These are phyloP conservation scores for Bubalus kerabau DNA, from an alignment of 2,113 vertebrate genomes.

Conservation along the genomic window DNA sequence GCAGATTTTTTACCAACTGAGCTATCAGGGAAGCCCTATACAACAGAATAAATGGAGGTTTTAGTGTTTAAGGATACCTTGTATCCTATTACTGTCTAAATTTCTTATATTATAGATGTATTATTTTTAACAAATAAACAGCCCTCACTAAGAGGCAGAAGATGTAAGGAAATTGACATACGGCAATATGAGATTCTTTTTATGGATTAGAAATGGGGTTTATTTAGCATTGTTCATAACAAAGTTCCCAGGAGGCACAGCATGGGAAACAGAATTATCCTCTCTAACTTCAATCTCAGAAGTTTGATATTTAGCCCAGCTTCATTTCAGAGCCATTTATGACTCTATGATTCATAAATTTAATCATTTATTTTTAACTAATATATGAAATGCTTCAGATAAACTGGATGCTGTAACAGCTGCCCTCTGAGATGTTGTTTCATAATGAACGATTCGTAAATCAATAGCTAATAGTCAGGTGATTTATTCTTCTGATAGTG, in stretches of 20 bases:
- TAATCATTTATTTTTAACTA: conserved; percentile 62
- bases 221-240: conserved; percentile 7
- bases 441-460: neutral
- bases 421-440: neutral
- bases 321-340: conserved; percentile 37
- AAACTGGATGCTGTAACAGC: conserved; percentile 26
- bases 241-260: neutral
- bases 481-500: neutral
- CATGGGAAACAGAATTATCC: neutral
- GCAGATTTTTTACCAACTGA: neutral
- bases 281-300: conserved; percentile 11
- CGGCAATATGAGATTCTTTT: neutral
- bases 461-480: neutral
- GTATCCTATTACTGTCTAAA: neutral
- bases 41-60: neutral
- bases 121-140: conserved; percentile 23
- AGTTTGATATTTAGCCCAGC: conserved; percentile 21
- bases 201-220: neutral
- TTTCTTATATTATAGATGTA: neutral
- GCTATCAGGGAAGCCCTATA: neutral
- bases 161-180: neutral
- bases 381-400: conserved; percentile 44
- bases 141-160: neutral
- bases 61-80: neutral
- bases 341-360: conserved; percentile 53